Evolutionary conservation across 2,797 vertebrate species (phyloP), one percentile per base, ranked within the genome.

Genomic region (Craterocephalus amniculus): DNA sequence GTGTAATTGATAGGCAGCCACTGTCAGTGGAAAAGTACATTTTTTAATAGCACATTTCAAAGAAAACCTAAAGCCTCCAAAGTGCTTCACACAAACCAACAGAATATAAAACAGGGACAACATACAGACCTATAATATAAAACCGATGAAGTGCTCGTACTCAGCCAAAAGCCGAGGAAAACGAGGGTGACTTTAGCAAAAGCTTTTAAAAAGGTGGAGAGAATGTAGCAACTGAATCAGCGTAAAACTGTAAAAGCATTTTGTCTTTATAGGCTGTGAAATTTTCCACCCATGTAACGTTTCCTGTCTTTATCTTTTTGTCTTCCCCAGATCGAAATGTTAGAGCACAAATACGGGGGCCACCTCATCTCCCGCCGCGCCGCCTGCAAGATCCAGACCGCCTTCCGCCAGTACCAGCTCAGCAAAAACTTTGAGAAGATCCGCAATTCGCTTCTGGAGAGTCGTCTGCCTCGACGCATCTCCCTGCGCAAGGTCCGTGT

Each of bases 361-460:
- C 98, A 99, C 87, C 92, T 98, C 83, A 97, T 97, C 79, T 98
- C 98, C 60, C 97, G 98, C 63, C 94, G 97, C 49, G 98, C 98
- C 24, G 98, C 98, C 76, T 98, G 97, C 93, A 99, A 98, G 87
- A 99, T 99, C 90, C 98, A 99, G 93, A 99, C 97, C 0, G 98
- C 98, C 56, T 99, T 99, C 94, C 96, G 98, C 88, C 98, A 99
- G 92, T 99, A 99, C 94, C 98, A 99, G 93, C 97, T 99, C 91
- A 99, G 97, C 95, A 98, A 98, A 94, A 99, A 99, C 95, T 99
- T 99, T 9, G 97, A 99, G 91, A 99, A 99, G 92, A 99, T 99
- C 83, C 96, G 98, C 85, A 99, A 99, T 86, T 99, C 98, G 0
- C 94, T 99, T 20, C 94, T 99, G 62, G 98, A 99, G 92, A 99